These are phyloP conservation scores for Camptogramma bilineatum DNA, from an alignment of 2,888 invertebrate genomes.

Conservation along the genomic window DNA sequence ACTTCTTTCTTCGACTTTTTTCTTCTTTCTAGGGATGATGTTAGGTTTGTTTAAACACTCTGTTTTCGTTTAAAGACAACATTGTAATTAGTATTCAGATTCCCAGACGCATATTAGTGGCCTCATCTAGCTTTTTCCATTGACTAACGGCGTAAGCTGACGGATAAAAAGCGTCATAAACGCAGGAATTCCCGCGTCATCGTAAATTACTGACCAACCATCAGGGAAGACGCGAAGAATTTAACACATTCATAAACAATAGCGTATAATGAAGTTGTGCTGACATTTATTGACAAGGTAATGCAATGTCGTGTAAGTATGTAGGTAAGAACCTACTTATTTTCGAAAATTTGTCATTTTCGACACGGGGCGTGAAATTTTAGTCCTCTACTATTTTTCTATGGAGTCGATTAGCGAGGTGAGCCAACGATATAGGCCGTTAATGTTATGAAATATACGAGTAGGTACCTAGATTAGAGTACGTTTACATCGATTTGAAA, in stretches of 20 bases:
- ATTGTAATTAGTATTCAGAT: too few species aligned
- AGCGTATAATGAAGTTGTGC: constrained; percentile 12
- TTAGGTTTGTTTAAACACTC: too few species aligned
- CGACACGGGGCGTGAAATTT: neutral
- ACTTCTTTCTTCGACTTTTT: too few species aligned
- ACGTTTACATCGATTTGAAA: too few species aligned
- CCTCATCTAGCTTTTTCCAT: constrained; percentile 34
- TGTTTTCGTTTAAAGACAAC: too few species aligned
- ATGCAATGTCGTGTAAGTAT: constrained; percentile 2
- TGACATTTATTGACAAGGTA: constrained; percentile 23
- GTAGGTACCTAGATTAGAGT: too few species aligned
- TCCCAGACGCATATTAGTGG: neutral
- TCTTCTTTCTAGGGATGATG: too few species aligned
- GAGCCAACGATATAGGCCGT: too few species aligned
- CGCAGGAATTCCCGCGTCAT: constrained; percentile 45
- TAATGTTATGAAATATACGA: too few species aligned
- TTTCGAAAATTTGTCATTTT: constrained; percentile 4
- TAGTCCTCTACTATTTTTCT: too few species aligned
- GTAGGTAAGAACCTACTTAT: neutral
- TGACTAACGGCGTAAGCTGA: constrained; percentile 27
- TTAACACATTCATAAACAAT: constrained; percentile 41
- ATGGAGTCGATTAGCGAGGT: too few species aligned
- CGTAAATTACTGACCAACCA: constrained; percentile 49
- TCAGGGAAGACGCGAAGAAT: constrained; percentile 41
- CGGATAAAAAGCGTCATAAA: constrained; percentile 53